Evolutionary conservation across 2,888 invertebrate species (phyloP).

Genomic region (Venustoraphidia nigricollis): DNA sequence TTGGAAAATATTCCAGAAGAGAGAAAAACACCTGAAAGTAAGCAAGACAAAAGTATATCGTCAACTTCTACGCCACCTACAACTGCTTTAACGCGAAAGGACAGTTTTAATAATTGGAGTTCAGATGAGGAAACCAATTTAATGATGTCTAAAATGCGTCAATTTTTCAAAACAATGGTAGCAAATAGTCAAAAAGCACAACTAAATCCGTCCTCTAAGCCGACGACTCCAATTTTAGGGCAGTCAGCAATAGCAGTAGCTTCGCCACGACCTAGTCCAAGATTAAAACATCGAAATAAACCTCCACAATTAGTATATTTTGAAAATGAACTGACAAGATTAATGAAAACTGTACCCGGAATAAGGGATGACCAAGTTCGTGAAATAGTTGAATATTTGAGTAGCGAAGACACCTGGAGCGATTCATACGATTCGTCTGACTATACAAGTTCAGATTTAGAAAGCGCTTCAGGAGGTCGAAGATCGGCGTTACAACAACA

Average conservation of each 20-base stretch:
- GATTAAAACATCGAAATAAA: conserved; percentile 47
- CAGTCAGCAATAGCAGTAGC: conserved; percentile 22
- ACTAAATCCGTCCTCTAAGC: conserved; percentile 33
- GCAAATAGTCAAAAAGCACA: conserved; percentile 33
- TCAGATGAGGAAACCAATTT: conserved; percentile 87
- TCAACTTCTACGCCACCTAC: conserved; percentile 29
- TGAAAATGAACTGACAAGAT: conserved; percentile 72
- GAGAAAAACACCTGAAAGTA: conserved; percentile 36
- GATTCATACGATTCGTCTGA: conserved; percentile 88
- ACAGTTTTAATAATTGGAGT: conserved; percentile 88
- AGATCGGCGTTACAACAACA: conserved; percentile 64
- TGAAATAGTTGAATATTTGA: conserved; percentile 83
- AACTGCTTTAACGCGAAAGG: conserved; percentile 59
- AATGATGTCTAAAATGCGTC: conserved; percentile 90
- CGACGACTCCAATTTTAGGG: conserved; percentile 29
- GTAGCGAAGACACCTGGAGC: conserved; percentile 87
- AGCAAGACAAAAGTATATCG: conserved; percentile 17
- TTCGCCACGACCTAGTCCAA: conserved; percentile 38
- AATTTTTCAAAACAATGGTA: conserved; percentile 85
- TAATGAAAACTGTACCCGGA: conserved; percentile 88
- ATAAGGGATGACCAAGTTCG: conserved; percentile 80
- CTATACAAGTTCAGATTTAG: conserved; percentile 78
- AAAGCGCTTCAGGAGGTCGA: conserved; percentile 40
- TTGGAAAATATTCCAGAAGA: conserved; percentile 44
- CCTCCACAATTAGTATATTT: conserved; percentile 79